Conservation (phyloP, 2,113 vertebrate species). For the Rhinopomastus cyanomelas region DNA sequence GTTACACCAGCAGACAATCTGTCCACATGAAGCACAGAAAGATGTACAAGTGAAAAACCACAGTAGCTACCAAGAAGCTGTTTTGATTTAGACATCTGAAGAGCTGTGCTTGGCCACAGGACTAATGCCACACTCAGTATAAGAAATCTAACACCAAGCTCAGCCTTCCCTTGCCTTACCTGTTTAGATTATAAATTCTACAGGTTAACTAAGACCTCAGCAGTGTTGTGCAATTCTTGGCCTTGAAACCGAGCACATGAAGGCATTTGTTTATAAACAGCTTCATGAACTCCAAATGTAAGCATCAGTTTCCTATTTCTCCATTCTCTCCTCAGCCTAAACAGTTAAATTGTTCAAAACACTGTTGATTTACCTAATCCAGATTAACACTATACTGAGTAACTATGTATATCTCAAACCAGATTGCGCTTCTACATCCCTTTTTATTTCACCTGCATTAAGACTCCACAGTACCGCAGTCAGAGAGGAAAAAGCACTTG, state of each 20-base stretch:
- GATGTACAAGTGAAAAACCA: not conserved
- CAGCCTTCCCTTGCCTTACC: not conserved
- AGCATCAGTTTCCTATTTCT: not conserved
- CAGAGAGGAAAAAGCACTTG: not conserved
- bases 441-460: not conserved
- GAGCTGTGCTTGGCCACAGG: not conserved
- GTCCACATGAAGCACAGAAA: not conserved
- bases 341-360: not conserved
- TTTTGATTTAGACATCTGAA: conserved; percentile 16
- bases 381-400: not conserved
- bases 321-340: not conserved
- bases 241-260: not conserved
- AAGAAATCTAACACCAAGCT: not conserved
- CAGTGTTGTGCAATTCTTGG: not conserved
- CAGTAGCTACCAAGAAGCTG: not conserved
- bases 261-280: not conserved
- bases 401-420: not conserved
- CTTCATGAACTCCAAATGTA: not conserved
- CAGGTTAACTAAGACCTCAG: not conserved
- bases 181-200: not conserved
- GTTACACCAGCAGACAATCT: not conserved
- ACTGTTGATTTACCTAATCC: not conserved
- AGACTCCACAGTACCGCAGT: not conserved
- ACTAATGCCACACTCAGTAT: not conserved
- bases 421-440: not conserved